phyloP scores from a whole-genome alignment of 2,888 invertebrate genomes.

The Andrena hattorfiana region DNA sequence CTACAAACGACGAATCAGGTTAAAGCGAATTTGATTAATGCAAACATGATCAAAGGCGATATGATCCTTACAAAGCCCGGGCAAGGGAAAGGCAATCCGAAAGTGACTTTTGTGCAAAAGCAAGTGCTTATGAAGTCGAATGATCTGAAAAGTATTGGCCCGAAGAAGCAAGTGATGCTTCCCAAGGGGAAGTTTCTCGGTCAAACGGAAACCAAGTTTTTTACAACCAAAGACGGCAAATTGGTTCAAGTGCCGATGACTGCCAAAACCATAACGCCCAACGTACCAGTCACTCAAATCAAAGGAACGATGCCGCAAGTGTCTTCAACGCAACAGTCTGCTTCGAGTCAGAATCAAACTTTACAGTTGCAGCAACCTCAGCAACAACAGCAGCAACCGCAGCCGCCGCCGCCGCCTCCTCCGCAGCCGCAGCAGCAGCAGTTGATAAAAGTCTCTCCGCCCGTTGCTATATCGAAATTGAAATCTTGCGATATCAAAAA shows the following conservation, averaged over 20 bases:
- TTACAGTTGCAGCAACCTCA: conserved; percentile 55
- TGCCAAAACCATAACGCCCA: conserved; percentile 53
- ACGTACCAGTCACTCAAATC: conserved; percentile 36
- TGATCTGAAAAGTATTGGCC: conserved; percentile 74
- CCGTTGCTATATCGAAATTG: conserved; percentile 76
- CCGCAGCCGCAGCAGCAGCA: background rate
- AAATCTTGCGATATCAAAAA: conserved; percentile 78
- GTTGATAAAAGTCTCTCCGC: conserved; percentile 39
- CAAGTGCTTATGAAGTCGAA: conserved; percentile 79
- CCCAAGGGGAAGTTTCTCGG: conserved; percentile 73
- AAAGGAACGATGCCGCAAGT: conserved; percentile 52
- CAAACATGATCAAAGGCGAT: conserved; percentile 83
- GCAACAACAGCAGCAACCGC: conserved; percentile 36
- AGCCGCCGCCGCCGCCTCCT: background rate
- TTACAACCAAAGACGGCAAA: conserved; percentile 77
- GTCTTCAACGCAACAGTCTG: conserved; percentile 52
- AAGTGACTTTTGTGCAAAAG: conserved; percentile 81
- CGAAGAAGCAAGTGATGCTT: conserved; percentile 77
- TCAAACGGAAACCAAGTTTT: conserved; percentile 70
- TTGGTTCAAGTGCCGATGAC: conserved; percentile 66
- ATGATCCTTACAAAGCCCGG: conserved; percentile 83
- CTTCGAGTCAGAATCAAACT: conserved; percentile 35
- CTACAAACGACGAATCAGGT: conserved; percentile 83
- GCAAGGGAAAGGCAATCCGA: conserved; percentile 79
- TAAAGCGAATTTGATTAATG: conserved; percentile 86